Evolutionary conservation across 2,888 invertebrate genomes (phyloP).

Genomic region (Pycnomerus fuliginosus): DNA sequence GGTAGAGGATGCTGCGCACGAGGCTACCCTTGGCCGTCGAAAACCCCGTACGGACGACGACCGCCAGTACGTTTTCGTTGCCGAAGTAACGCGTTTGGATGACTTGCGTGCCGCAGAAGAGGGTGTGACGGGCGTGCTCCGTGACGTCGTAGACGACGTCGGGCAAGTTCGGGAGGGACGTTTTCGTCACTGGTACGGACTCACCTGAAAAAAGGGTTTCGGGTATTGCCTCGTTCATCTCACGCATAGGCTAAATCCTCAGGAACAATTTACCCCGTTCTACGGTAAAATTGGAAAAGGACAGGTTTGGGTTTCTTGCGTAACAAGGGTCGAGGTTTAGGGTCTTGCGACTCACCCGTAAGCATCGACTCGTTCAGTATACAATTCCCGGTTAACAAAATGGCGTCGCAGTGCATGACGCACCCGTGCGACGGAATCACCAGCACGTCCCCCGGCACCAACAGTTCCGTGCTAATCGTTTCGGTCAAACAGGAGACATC

Average conservation of each 20-base stretch:
- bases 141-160: constrained; percentile 73
- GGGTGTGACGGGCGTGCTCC: constrained; percentile 81
- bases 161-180: constrained; percentile 66
- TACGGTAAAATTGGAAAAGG: too few species aligned
- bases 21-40: constrained; percentile 84
- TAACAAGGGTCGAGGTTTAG: too few species aligned
- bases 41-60: constrained; percentile 85
- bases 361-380: constrained; percentile 96
- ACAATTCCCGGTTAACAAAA: constrained; percentile 79
- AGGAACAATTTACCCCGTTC: too few species aligned
- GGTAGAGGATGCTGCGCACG: constrained; percentile 91
- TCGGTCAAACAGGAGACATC: too few species aligned
- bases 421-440: constrained; percentile 81
- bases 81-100: constrained; percentile 79
- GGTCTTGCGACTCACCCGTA: constrained; percentile 67
- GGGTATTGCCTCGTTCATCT: too few species aligned
- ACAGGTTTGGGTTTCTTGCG: too few species aligned
- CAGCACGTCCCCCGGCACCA: constrained; percentile 90
- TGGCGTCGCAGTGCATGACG: constrained; percentile 90
- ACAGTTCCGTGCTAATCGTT: too few species aligned
- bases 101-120: constrained; percentile 88
- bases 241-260: too few species aligned
- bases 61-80: constrained; percentile 54
- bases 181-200: constrained; percentile 67
- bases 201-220: constrained; percentile 39